A percentile compares a stretch with the other conserved stretches of the same genome.
phyloP scores from a whole-genome alignment of 2,797 vertebrate species.

The Sardinella longiceps region DNA sequence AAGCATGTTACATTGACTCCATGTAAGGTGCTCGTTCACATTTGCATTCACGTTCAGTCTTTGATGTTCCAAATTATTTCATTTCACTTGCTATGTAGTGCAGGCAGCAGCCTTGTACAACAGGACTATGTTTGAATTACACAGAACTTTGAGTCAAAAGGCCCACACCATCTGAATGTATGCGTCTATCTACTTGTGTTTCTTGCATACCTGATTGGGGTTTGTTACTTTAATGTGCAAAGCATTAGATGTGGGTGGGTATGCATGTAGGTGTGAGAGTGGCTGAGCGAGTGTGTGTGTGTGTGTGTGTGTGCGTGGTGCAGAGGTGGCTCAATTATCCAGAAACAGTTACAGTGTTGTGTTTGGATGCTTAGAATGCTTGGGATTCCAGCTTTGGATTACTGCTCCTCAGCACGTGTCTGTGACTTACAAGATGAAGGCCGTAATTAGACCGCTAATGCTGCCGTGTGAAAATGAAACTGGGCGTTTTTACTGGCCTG shows the following conservation, averaged over 20 bases:
- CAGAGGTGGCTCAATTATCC: background rate
- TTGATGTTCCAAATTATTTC: too few species aligned
- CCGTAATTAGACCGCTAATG: background rate
- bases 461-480: background rate
- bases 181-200: background rate
- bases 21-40: too few species aligned
- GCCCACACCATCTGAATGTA: background rate
- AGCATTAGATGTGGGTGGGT: too few species aligned
- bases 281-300: background rate
- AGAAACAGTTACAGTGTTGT: constrained; percentile 14
- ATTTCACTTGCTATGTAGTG: too few species aligned
- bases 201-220: background rate
- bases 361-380: background rate
- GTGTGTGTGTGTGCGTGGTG: background rate
- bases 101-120: too few species aligned
- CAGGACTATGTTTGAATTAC: too few species aligned
- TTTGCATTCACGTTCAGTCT: too few species aligned
- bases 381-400: constrained; percentile 2
- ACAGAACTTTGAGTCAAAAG: too few species aligned
- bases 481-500: background rate
- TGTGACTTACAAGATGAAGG: background rate
- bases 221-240: background rate
- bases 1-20: too few species aligned
- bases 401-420: background rate
- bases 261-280: too few species aligned